Conservation (phyloP, 2,797 vertebrate species). For the Dermochelys coriacea region DNA sequence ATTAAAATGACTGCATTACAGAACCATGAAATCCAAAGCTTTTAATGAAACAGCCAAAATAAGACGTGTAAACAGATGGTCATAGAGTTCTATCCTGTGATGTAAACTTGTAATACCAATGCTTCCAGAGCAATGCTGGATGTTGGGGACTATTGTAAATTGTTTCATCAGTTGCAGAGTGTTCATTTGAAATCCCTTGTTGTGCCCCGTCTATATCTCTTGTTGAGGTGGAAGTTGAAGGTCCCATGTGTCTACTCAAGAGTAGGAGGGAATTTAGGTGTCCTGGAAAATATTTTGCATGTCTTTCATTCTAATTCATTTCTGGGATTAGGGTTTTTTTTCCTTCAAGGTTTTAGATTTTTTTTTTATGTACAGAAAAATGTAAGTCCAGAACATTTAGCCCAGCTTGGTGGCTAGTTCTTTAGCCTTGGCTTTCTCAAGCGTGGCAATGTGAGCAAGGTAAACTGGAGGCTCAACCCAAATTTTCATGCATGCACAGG, state of each 20-base stretch:
- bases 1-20: not conserved
- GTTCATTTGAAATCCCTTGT: not conserved
- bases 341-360: not conserved
- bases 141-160: not conserved
- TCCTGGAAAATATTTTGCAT: not conserved
- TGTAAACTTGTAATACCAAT: not conserved
- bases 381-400: conserved; percentile 73
- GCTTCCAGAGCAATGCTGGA: not conserved
- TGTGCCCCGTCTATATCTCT: not conserved
- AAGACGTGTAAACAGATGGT: not conserved
- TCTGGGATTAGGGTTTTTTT: not conserved
- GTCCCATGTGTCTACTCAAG: not conserved
- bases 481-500: not conserved
- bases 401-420: conserved; percentile 98
- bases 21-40: not conserved
- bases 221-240: not conserved
- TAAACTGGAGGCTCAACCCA: not conserved
- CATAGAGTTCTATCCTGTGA: not conserved
- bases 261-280: not conserved
- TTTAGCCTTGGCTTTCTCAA: conserved; percentile 97
- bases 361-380: conserved; percentile 86
- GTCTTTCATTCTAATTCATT: not conserved
- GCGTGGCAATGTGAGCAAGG: conserved; percentile 90
- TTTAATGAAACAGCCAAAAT: not conserved
- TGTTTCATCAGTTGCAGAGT: not conserved